Conservation (phyloP, 2,113 vertebrate genomes). For the Centropristis striata region DNA sequence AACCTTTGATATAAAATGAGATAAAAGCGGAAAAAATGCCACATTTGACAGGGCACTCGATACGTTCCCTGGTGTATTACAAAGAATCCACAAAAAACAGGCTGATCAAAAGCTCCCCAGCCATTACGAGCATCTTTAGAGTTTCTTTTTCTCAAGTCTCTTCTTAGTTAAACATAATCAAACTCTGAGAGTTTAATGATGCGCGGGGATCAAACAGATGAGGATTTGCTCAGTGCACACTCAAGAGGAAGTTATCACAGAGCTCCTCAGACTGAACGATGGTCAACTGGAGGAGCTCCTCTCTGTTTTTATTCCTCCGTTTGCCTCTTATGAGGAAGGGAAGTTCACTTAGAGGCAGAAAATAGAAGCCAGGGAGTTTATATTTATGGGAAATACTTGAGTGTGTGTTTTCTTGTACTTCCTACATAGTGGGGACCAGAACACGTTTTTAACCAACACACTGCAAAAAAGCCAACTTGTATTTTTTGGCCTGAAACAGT, state of each 20-base stretch:
- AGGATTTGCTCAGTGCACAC: conserved; percentile 37
- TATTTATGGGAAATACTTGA: conserved; percentile 12
- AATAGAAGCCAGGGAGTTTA: conserved; percentile 22
- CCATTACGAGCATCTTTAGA: conserved; percentile 1
- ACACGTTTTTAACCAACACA: too few species aligned
- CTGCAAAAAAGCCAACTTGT: too few species aligned
- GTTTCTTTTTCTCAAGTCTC: conserved; percentile 17
- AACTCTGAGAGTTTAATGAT: conserved; percentile 28
- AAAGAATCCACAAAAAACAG: conserved; percentile 18
- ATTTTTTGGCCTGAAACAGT: too few species aligned
- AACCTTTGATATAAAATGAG: neutral
- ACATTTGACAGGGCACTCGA: conserved; percentile 14
- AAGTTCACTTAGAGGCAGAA: conserved; percentile 25
- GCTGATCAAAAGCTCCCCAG: conserved; percentile 17
- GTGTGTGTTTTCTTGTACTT: too few species aligned
- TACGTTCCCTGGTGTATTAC: neutral
- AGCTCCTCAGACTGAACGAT: conserved; percentile 15
- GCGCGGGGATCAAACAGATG: conserved; percentile 30
- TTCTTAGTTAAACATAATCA: conserved; percentile 42
- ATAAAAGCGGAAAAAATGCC: conserved; percentile 26
- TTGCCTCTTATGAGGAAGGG: conserved; percentile 35
- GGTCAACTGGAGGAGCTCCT: neutral
- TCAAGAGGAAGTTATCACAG: conserved; percentile 29
- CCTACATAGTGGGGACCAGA: too few species aligned
- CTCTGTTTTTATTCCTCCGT: conserved; percentile 30